Percentiles rank a stretch among this genome's conserved stretches.
Conservation (phyloP, 2,888 invertebrate genomes). For the Lamellibrachia columna region DNA sequence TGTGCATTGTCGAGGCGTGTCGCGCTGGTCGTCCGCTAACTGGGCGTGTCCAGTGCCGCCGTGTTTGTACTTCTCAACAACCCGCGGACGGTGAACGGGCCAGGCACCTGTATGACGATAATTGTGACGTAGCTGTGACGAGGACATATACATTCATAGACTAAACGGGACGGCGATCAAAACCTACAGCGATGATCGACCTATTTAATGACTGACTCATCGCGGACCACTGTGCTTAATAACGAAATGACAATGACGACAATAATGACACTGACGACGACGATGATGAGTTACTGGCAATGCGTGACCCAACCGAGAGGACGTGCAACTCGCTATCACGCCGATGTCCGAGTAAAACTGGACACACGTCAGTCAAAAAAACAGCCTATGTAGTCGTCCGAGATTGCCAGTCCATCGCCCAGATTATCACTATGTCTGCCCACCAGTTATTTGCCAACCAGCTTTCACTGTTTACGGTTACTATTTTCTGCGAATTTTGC, state of each 20-base stretch:
- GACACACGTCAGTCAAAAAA: neutral
- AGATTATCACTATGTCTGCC: neutral
- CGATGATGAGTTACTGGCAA: neutral
- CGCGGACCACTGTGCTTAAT: neutral
- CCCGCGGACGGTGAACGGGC: neutral
- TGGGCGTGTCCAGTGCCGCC: neutral
- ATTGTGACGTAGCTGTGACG: neutral
- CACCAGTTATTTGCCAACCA: neutral
- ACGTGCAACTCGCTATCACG: too few species aligned
- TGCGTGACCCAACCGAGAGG: too few species aligned
- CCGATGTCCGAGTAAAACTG: neutral
- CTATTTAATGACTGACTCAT: neutral
- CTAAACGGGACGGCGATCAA: neutral
- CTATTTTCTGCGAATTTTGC: slow-evolving; percentile 3
- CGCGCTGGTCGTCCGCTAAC: neutral
- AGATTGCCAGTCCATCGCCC: neutral
- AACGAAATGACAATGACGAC: neutral
- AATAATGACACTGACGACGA: neutral
- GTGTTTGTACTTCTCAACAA: neutral
- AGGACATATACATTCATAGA: neutral
- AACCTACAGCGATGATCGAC: neutral
- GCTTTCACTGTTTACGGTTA: slow-evolving; percentile 1
- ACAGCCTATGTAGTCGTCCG: neutral
- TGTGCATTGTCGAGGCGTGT: neutral
- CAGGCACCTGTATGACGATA: neutral